These are phyloP conservation scores for Drosophila mettleri DNA, from an alignment of 2,888 invertebrate genomes.

Conservation along the genomic window DNA sequence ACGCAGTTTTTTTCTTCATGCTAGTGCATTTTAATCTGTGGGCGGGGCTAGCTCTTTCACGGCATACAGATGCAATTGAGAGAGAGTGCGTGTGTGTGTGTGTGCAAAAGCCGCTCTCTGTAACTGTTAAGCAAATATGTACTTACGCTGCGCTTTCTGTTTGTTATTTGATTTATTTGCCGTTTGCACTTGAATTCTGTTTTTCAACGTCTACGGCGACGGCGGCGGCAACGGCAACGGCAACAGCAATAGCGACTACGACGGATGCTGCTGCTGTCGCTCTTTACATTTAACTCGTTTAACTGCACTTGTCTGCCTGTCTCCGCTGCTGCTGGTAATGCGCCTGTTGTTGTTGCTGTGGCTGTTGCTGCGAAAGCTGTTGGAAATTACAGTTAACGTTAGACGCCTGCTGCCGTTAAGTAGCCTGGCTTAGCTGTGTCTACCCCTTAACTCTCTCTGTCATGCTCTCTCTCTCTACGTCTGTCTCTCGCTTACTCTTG, in stretches of 20 bases:
- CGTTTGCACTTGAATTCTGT: slow-evolving; percentile 75
- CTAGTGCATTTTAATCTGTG: slow-evolving; percentile 34
- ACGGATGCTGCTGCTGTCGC: slow-evolving; percentile 15
- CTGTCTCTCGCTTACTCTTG: slow-evolving; percentile 1
- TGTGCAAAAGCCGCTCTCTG: slow-evolving; percentile 47
- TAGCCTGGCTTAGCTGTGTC: slow-evolving; percentile 44
- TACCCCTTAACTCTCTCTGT: background rate
- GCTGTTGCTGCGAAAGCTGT: slow-evolving; percentile 32
- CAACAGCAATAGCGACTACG: no score
- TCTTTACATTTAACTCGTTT: slow-evolving; percentile 57
- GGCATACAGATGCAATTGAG: background rate
- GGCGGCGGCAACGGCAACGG: slow-evolving; percentile 3
- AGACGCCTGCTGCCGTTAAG: slow-evolving; percentile 63
- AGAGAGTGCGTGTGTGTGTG: slow-evolving; percentile 1
- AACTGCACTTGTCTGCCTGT: slow-evolving; percentile 74
- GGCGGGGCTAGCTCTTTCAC: background rate
- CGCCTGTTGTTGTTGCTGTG: slow-evolving; percentile 10
- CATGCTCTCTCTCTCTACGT: background rate
- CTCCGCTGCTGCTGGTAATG: slow-evolving; percentile 23
- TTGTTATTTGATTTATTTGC: slow-evolving; percentile 75
- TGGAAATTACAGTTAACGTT: slow-evolving; percentile 75
- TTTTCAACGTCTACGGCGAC: slow-evolving; percentile 16
- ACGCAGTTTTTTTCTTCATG: slow-evolving; percentile 73
- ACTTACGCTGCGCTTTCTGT: slow-evolving; percentile 67
- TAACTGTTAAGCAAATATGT: slow-evolving; percentile 66